Conservation (phyloP, 2,797 vertebrate genomes). For the Anguilla anguilla region DNA sequence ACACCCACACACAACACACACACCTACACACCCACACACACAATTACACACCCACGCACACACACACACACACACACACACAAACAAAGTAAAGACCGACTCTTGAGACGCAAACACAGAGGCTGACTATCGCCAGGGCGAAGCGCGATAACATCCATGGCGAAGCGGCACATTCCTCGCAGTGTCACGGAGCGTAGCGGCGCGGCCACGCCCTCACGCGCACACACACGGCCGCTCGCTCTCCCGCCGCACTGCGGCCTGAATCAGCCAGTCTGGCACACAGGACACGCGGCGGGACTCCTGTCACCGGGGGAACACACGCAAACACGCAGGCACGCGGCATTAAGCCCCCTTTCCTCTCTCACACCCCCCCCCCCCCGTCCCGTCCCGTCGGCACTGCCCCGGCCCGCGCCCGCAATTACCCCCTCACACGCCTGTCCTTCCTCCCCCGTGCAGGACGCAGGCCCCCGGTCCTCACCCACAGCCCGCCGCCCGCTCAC, state of each 20-base stretch:
- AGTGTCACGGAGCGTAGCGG: neutral
- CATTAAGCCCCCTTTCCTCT: conserved; percentile 10
- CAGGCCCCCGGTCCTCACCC: conserved; percentile 2
- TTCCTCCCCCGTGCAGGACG: conserved; percentile 7
- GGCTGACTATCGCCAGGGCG: neutral
- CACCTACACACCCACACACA: no score
- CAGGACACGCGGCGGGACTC: neutral
- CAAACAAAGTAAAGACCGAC: neutral
- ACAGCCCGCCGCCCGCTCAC: conserved; percentile 1
- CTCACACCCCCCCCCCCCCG: neutral
- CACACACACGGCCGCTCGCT: neutral
- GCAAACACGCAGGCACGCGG: neutral
- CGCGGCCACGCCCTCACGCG: neutral
- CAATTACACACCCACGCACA: neutral
- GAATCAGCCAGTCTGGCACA: neutral
- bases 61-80: conserved; percentile 8
- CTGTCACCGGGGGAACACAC: neutral
- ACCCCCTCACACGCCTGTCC: neutral
- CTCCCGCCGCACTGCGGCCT: neutral
- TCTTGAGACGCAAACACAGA: neutral
- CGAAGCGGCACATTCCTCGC: neutral
- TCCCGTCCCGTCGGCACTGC: neutral
- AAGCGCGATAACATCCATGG: conserved; percentile 5
- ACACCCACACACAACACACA: no score
- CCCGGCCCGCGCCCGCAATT: neutral